Conservation (phyloP, 2,888 invertebrate species). For the Eustalomyia histrio region DNA sequence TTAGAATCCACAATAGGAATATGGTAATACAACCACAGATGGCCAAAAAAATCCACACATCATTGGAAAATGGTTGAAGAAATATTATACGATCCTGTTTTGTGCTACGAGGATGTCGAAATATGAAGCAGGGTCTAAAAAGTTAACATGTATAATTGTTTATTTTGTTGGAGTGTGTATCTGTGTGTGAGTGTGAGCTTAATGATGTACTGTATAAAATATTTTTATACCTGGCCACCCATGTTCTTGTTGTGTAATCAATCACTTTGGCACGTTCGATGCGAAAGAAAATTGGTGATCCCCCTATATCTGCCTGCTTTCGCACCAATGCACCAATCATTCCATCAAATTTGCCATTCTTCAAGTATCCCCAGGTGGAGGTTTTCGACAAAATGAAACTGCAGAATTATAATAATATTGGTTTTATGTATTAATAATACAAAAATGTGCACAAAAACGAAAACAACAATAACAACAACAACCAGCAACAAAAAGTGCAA, state of each 20-base stretch:
- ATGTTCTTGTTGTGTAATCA: constrained; percentile 83
- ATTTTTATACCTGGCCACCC: constrained; percentile 81
- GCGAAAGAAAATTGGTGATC: constrained; percentile 84
- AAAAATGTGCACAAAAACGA: constrained; percentile 25
- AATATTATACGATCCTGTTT: constrained; percentile 83
- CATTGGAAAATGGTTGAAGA: constrained; percentile 82
- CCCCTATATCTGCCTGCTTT: constrained; percentile 83
- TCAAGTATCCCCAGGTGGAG: constrained; percentile 83
- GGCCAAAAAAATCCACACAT: constrained; percentile 82
- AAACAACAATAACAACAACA: no score
- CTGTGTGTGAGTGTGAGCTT: not conserved
- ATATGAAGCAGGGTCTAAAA: constrained; percentile 83
- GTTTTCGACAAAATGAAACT: constrained; percentile 76
- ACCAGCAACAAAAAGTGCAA: constrained; percentile 38
- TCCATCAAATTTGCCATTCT: constrained; percentile 83
- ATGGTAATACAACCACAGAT: constrained; percentile 76
- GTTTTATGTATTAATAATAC: constrained; percentile 23
- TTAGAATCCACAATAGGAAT: constrained; percentile 71
- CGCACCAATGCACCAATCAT: constrained; percentile 83
- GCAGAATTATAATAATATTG: constrained; percentile 38
- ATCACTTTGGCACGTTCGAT: constrained; percentile 82
- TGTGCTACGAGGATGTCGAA: constrained; percentile 84
- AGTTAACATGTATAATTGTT: not conserved
- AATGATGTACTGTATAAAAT: not conserved
- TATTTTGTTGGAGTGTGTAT: not conserved